Evolutionary conservation across 2,113 vertebrate species (phyloP).

Genomic region (Periophthalmodon schlosseri): DNA sequence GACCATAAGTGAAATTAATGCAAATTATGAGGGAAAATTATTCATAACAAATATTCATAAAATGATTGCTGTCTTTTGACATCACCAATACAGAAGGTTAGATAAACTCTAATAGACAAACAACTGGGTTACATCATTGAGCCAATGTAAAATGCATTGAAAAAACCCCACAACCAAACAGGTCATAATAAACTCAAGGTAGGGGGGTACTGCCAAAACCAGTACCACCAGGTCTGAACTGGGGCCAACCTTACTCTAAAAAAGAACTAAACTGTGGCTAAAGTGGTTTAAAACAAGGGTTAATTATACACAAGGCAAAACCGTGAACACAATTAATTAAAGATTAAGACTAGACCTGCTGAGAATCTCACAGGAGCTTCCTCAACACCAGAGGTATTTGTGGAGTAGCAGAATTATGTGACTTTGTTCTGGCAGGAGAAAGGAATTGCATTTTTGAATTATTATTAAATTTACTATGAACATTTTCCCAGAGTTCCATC

Average conservation of each 20-base stretch:
- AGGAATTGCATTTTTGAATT: background rate
- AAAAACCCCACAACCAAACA: background rate
- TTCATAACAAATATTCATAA: conserved; percentile 17
- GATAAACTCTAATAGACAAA: background rate
- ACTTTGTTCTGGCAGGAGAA: background rate
- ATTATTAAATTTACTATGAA: too few relatives aligned
- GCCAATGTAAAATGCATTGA: background rate
- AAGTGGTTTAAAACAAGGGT: background rate
- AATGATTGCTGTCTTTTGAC: conserved; percentile 35
- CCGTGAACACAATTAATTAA: background rate
- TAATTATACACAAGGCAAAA: background rate
- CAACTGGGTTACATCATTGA: background rate
- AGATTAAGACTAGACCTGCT: background rate
- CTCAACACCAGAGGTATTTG: background rate
- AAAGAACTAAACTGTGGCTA: background rate
- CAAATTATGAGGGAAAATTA: conserved; percentile 1
- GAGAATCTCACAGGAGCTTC: background rate
- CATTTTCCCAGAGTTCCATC: too few relatives aligned
- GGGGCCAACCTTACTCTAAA: background rate
- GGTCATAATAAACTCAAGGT: too few relatives aligned
- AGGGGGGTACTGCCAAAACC: background rate
- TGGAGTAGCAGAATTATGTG: conserved; percentile 25
- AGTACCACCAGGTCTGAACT: background rate
- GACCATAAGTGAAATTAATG: background rate
- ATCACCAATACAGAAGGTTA: background rate